Percentiles rank a stretch among this genome's conserved stretches.
Conservation (phyloP, 37 sponge, comb jelly and placozoan species). For the Axinella damicornis region DNA sequence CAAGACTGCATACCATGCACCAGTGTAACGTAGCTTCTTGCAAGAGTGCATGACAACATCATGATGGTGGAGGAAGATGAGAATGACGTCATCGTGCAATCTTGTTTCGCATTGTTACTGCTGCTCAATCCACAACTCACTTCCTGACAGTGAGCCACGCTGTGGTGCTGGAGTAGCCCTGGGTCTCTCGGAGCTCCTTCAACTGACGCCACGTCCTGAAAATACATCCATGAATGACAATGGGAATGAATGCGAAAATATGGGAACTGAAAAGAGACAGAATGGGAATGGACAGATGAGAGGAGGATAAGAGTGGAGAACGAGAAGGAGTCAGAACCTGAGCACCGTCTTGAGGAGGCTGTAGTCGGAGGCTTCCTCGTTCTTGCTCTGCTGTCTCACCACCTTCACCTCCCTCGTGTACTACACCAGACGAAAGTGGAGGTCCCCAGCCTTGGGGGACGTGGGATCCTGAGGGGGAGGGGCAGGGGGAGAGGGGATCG, state of each 20-base stretch:
- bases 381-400: slow-evolving; percentile 40
- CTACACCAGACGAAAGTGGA: not conserved
- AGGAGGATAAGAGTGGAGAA: not conserved
- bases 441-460: not conserved
- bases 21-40: too few species aligned
- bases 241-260: too few species aligned
- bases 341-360: not conserved
- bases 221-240: too few species aligned
- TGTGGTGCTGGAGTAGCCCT: slow-evolving; percentile 73
- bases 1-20: too few species aligned
- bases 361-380: slow-evolving; percentile 31
- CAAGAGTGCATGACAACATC: too few species aligned
- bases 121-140: too few species aligned
- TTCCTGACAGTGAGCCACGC: slow-evolving; percentile 30
- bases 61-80: too few species aligned
- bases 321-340: not conserved
- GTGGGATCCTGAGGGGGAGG: not conserved
- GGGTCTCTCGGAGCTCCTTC: slow-evolving; percentile 62
- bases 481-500: not conserved
- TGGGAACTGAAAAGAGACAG: too few species aligned
- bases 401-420: slow-evolving; percentile 49
- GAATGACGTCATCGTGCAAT: too few species aligned
- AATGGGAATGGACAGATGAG: not conserved
- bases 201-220: slow-evolving; percentile 56
- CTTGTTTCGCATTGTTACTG: too few species aligned